Base-by-base conservation (phyloP, 2,113 vertebrate species). In the Oophaga pumilio region DNA sequence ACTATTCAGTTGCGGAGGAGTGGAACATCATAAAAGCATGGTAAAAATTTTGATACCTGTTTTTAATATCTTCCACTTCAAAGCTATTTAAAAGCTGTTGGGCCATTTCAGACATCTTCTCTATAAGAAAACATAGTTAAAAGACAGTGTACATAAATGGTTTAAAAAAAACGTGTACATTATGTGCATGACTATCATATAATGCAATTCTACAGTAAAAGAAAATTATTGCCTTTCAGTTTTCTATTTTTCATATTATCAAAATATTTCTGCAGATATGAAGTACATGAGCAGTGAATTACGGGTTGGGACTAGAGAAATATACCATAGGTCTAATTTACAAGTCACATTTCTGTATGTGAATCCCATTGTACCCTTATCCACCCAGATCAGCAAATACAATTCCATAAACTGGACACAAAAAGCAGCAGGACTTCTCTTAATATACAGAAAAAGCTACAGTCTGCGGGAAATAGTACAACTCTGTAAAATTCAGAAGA, bases 71-170 rank as follows among this genome's bases (percentile, higher is more conserved):
- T 83, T 97, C 94, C 78, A 96, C 92, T 87, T 96, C 95, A 0
- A 97, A 93, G 71, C 96, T 97, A 74, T 95, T 95, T 7, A 97
- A 94, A 88, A 99, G 96, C 28, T 97, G 96, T 88, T 91, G 96
- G 7, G 94, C 94, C 76, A 99, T 93, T 86, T 95, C 94, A 0
- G 93, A 94, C 92, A 99, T 95, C 92, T 97, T 98, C 90, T 94
- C 98, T 99, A 90, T 79, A 0, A 60, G 57, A 53, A 59, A 13
- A 62, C 17, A 62, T 20, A 20, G 7, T 62, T 62, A 62, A 62
- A 62, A 20, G 60, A 62, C 6, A 20, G 5, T 22, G 17, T 62
- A 62, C 14, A 15, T 15, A 59, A 59, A 59, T 17, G 5, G n/a
- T 43, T 43, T 43, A 4, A 43, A 43, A 43, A 43, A 43, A 5